phyloP scores from a whole-genome alignment of 1,140 invertebrate species.

The Ceratina calcarata region DNA sequence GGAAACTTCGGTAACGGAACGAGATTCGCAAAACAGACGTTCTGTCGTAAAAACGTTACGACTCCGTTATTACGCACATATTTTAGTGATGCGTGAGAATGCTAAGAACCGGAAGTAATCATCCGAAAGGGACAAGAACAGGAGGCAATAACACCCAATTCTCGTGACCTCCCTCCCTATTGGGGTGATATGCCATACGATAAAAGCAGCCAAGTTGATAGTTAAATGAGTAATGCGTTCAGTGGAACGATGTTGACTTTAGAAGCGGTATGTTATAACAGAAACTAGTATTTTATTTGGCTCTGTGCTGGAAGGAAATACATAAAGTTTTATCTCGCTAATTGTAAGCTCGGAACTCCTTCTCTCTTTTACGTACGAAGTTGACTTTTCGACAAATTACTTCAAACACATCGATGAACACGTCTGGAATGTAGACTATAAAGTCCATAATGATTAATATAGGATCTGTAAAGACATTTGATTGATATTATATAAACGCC shows the following conservation, averaged over 20 bases:
- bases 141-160: conserved; percentile 12
- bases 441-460: too few relatives aligned
- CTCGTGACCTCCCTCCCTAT: background rate
- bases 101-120: conserved; percentile 67
- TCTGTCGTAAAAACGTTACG: conserved; percentile 73
- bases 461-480: too few relatives aligned
- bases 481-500: too few relatives aligned
- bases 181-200: background rate
- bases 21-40: conserved; percentile 25
- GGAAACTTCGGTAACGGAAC: conserved; percentile 3
- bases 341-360: background rate
- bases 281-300: conserved; percentile 7
- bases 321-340: conserved; percentile 59
- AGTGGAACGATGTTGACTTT: conserved; percentile 9
- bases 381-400: too few relatives aligned
- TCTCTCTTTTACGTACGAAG: background rate
- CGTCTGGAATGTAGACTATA: too few relatives aligned
- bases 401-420: too few relatives aligned
- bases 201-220: conserved; percentile 3
- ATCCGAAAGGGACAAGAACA: conserved; percentile 48
- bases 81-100: conserved; percentile 65
- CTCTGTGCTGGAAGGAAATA: conserved; percentile 12
- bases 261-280: conserved; percentile 45
- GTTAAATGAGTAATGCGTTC: conserved; percentile 23
- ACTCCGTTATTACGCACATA: conserved; percentile 65